These are phyloP conservation scores for Morpho achilles DNA, from an alignment of 2,888 invertebrate species.

Conservation along the genomic window DNA sequence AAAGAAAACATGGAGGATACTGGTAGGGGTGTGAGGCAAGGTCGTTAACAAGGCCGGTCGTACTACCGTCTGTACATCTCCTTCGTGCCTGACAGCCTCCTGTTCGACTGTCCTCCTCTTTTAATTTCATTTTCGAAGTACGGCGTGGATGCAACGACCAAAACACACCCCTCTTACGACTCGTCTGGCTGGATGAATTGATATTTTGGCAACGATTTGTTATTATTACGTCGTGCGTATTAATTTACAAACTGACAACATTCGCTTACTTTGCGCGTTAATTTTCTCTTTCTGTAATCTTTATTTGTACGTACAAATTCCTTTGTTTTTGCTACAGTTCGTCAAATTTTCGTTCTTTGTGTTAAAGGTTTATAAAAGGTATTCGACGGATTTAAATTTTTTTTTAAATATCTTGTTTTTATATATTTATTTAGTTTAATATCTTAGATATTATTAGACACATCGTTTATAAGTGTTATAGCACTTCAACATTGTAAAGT, in stretches of 20 bases:
- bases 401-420: too few species aligned
- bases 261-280: neutral
- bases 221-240: conserved; percentile 19
- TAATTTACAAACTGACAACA: conserved; percentile 6
- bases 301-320: too few species aligned
- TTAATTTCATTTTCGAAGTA: conserved; percentile 55
- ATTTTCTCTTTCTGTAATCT: too few species aligned
- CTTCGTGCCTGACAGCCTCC: conserved; percentile 33
- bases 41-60: conserved; percentile 64
- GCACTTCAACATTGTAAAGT: too few species aligned
- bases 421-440: too few species aligned
- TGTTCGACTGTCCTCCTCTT: conserved; percentile 37
- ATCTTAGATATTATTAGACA: too few species aligned
- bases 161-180: conserved; percentile 48
- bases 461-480: too few species aligned
- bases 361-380: too few species aligned
- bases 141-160: conserved; percentile 51
- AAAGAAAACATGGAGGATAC: conserved; percentile 51
- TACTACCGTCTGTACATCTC: conserved; percentile 59
- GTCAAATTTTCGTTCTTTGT: too few species aligned
- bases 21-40: conserved; percentile 54
- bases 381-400: too few species aligned
- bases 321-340: too few species aligned
- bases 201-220: conserved; percentile 22
- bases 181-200: conserved; percentile 39